Percentiles rank a stretch among this genome's conserved stretches.
These are phyloP conservation scores for Drosophila ficusphila DNA, from an alignment of 1,140 invertebrate genomes.

Conservation along the genomic window DNA sequence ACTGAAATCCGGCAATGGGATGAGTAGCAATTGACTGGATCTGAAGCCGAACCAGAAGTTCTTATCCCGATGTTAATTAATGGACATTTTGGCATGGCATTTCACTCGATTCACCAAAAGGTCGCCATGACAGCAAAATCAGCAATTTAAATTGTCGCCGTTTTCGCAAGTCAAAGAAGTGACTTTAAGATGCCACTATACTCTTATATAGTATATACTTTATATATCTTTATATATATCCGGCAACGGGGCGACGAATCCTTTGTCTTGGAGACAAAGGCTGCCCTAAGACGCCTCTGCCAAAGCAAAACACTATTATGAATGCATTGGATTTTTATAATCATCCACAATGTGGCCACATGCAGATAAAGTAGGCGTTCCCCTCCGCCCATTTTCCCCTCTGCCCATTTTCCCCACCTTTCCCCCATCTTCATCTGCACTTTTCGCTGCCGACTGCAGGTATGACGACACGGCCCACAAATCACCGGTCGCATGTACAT, in stretches of 20 bases:
- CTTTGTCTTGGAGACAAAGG: conserved; percentile 7
- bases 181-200: conserved; percentile 6
- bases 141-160: background rate
- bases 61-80: conserved; percentile 68
- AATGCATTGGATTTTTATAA: conserved; percentile 64
- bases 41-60: conserved; percentile 37
- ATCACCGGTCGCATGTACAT: conserved; percentile 11
- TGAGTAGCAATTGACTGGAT: conserved; percentile 2
- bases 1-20: background rate
- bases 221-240: too few relatives aligned
- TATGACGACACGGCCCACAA: conserved; percentile 30
- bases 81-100: conserved; percentile 50
- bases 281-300: conserved; percentile 3
- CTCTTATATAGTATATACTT: too few relatives aligned
- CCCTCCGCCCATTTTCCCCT: too few relatives aligned
- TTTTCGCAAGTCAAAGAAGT: background rate
- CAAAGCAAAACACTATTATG: conserved; percentile 37
- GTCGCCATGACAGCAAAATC: conserved; percentile 10
- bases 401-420: too few relatives aligned
- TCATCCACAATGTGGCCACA: conserved; percentile 51
- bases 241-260: background rate
- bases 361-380: conserved; percentile 26
- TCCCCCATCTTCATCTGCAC: background rate
- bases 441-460: conserved; percentile 30
- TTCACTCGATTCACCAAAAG: conserved; percentile 35